Evolutionary conservation across 2,113 vertebrate species (phyloP).

Genomic region (Siniperca knerii): DNA sequence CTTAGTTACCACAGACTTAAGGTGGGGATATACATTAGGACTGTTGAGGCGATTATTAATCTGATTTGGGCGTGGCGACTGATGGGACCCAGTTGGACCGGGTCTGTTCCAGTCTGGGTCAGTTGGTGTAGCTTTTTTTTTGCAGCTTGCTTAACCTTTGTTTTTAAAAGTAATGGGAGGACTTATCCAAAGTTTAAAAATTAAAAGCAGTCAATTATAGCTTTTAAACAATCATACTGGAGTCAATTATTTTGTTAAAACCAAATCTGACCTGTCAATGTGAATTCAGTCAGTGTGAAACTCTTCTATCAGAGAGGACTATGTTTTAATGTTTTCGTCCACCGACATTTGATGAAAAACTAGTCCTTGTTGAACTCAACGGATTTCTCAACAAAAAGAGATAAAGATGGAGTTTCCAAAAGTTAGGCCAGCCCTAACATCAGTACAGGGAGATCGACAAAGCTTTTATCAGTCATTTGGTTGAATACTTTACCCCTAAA

Average conservation of each 20-base stretch:
- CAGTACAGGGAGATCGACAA: not conserved
- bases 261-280: not conserved
- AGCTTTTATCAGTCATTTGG: not conserved
- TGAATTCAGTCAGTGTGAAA: slow-evolving; percentile 46
- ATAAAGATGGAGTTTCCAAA: slow-evolving; percentile 41
- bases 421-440: not conserved
- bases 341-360: slow-evolving; percentile 22
- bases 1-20: too few relatives aligned
- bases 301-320: slow-evolving; percentile 9
- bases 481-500: not conserved
- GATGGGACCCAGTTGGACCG: not conserved
- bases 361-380: not conserved
- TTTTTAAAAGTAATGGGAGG: too few relatives aligned
- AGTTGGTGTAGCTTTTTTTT: not conserved
- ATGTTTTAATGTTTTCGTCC: not conserved
- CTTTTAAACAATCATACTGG: not conserved
- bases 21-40: too few relatives aligned
- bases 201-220: not conserved
- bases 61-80: not conserved
- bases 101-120: not conserved
- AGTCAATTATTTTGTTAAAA: not conserved
- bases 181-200: not conserved
- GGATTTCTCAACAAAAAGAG: not conserved
- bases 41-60: too few relatives aligned
- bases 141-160: too few relatives aligned